These are phyloP conservation scores for Pygmarrhopalites habei DNA, from an alignment of 1,140 invertebrate genomes.

Conservation along the genomic window DNA sequence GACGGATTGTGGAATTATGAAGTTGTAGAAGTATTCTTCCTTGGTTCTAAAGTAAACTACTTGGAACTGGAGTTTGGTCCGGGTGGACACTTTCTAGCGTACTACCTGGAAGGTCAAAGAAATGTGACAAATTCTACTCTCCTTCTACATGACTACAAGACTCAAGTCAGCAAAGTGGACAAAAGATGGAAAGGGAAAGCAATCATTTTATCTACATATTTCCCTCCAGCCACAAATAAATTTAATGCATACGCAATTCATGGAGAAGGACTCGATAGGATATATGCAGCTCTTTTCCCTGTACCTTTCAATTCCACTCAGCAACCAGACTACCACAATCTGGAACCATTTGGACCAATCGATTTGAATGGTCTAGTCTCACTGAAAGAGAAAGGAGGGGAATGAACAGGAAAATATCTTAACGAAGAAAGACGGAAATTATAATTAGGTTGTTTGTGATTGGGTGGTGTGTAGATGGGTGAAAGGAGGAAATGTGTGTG, in stretches of 20 bases:
- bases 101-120: constrained; percentile 45
- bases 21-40: constrained; percentile 42
- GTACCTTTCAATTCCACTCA: constrained; percentile 43
- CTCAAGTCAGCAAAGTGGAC: not conserved
- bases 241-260: constrained; percentile 57
- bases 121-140: constrained; percentile 41
- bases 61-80: constrained; percentile 50
- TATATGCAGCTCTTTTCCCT: constrained; percentile 50
- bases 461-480: too few relatives aligned
- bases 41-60: constrained; percentile 44
- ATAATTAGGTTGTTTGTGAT: too few relatives aligned
- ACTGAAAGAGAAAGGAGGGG: too few relatives aligned
- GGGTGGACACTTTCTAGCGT: constrained; percentile 46
- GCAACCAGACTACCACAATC: constrained; percentile 47
- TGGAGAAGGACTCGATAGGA: constrained; percentile 44
- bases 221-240: constrained; percentile 46
- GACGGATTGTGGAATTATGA: constrained; percentile 35
- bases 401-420: too few relatives aligned
- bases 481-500: too few relatives aligned
- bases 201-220: constrained; percentile 44
- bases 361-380: constrained; percentile 4
- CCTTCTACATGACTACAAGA: constrained; percentile 4
- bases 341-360: constrained; percentile 26
- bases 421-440: too few relatives aligned
- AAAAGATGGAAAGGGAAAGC: constrained; percentile 45